These are phyloP conservation scores for Nylanderia fulva DNA, from an alignment of 1,140 invertebrate genomes.

Conservation along the genomic window DNA sequence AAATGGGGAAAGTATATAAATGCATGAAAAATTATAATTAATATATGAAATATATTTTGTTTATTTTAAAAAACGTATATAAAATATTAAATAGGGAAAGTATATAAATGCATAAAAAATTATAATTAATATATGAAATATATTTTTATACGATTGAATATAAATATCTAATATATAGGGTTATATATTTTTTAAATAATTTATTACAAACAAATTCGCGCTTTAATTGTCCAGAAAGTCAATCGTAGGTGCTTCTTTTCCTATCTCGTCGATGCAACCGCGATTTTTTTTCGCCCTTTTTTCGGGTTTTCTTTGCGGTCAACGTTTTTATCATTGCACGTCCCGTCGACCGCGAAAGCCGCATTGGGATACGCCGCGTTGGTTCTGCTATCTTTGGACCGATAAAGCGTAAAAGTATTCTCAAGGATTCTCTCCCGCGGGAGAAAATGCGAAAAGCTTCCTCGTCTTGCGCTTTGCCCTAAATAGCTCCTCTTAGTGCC, in stretches of 20 bases:
- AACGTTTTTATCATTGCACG: conserved; percentile 54
- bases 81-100: neutral
- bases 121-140: neutral
- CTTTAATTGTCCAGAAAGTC: conserved; percentile 22
- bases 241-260: conserved; percentile 1
- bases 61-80: neutral
- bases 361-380: conserved; percentile 43
- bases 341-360: conserved; percentile 54
- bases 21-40: neutral
- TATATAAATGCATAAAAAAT: neutral
- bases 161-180: too few species aligned
- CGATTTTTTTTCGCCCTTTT: conserved; percentile 14
- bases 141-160: too few species aligned
- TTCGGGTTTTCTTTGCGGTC: conserved; percentile 27
- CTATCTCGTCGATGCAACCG: conserved; percentile 3
- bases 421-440: conserved; percentile 70
- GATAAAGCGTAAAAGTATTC: conserved; percentile 67
- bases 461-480: conserved; percentile 49
- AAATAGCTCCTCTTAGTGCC: conserved; percentile 48
- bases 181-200: too few species aligned
- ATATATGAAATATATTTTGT: neutral
- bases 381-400: conserved; percentile 70
- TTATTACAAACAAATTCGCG: too few species aligned
- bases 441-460: conserved; percentile 62
- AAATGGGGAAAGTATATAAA: neutral